A percentile compares a stretch with the other conserved stretches of the same genome.
Evolutionary conservation across 64 coral and sea anemone species (phyloP).

Genomic region (Montipora cactus): DNA sequence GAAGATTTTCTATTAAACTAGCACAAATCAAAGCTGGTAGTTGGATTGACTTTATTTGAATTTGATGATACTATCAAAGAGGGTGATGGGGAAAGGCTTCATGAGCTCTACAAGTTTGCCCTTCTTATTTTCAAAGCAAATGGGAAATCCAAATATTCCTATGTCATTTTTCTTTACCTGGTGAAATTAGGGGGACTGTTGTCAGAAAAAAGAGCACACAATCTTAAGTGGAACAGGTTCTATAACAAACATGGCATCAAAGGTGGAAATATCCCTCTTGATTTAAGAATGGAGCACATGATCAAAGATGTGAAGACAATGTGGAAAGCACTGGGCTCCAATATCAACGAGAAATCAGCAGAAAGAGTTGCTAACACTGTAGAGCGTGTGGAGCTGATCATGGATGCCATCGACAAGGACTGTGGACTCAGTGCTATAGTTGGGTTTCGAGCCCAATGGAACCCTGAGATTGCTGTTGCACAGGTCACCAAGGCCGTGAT

Average conservation of each 20-base stretch:
- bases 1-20: slow-evolving; percentile 30
- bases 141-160: slow-evolving; percentile 63
- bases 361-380: slow-evolving; percentile 43
- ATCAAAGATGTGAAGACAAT: slow-evolving; percentile 58
- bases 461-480: slow-evolving; percentile 56
- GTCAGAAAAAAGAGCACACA: slow-evolving; percentile 38
- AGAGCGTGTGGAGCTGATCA: slow-evolving; percentile 61
- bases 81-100: slow-evolving; percentile 32
- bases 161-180: slow-evolving; percentile 54
- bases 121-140: slow-evolving; percentile 43
- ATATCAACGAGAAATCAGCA: slow-evolving; percentile 52
- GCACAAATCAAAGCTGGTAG: slow-evolving; percentile 25
- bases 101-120: slow-evolving; percentile 46
- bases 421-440: not conserved
- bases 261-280: slow-evolving; percentile 36
- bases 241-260: slow-evolving; percentile 64
- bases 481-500: slow-evolving; percentile 47
- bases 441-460: slow-evolving; percentile 27
- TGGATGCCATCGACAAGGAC: slow-evolving; percentile 59
- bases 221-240: slow-evolving; percentile 60
- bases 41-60: slow-evolving; percentile 46
- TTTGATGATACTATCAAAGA: slow-evolving; percentile 49
- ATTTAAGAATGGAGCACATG: slow-evolving; percentile 53
- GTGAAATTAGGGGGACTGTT: slow-evolving; percentile 43
- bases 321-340: slow-evolving; percentile 64